These are phyloP conservation scores for Girardinichthys multiradiatus DNA, from an alignment of 2,113 vertebrate genomes.

Conservation along the genomic window DNA sequence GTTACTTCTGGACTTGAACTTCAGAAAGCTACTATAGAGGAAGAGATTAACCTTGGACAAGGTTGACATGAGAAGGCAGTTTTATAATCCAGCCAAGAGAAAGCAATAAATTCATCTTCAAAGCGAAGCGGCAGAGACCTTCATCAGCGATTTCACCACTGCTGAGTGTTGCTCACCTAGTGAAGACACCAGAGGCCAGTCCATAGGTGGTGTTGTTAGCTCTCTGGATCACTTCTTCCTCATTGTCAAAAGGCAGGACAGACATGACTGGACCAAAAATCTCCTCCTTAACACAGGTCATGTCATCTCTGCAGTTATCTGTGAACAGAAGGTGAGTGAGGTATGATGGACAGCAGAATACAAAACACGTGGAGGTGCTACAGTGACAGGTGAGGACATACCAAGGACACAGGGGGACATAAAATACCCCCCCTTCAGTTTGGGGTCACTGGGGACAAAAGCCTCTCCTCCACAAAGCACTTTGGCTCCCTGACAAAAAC, in stretches of 20 bases:
- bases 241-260: constrained; percentile 91
- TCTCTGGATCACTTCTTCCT: constrained; percentile 89
- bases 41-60: neutral
- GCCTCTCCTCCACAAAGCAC: constrained; percentile 91
- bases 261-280: constrained; percentile 99
- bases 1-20: no score
- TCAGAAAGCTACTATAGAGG: neutral
- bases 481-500: constrained; percentile 84
- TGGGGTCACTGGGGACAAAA: constrained; percentile 85
- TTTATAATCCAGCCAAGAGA: neutral
- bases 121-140: accelerated
- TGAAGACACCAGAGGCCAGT: constrained; percentile 94
- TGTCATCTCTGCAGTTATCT: constrained; percentile 93
- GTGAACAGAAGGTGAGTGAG: neutral
- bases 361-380: neutral
- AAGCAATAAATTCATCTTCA: neutral
- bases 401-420: constrained; percentile 92
- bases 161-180: constrained; percentile 82
- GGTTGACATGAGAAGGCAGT: no score
- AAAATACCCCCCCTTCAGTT: constrained; percentile 89
- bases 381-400: constrained; percentile 59
- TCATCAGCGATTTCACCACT: neutral
- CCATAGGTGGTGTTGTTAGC: constrained; percentile 92
- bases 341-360: neutral
- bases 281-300: constrained; percentile 96